phyloP scores from a whole-genome alignment of 2,797 vertebrate genomes.

The Bradypus variegatus region DNA sequence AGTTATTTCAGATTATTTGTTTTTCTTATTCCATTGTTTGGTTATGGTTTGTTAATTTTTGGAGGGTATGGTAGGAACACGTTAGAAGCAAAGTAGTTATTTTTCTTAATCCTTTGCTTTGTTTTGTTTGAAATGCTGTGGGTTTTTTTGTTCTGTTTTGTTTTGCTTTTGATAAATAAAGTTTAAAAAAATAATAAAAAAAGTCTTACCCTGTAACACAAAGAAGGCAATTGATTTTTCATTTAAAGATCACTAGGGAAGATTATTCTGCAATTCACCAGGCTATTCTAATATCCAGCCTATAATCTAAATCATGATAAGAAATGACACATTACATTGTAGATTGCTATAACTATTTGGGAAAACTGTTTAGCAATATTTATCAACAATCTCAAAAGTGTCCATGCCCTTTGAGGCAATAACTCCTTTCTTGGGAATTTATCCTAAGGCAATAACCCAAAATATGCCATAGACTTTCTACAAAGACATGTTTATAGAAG shows the following conservation, averaged over 20 bases:
- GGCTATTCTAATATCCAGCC: not conserved
- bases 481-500: not conserved
- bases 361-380: conserved; percentile 18
- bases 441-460: conserved; percentile 1
- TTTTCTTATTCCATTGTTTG: no score
- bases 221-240: not conserved
- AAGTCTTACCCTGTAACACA: not conserved
- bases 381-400: conserved; percentile 12
- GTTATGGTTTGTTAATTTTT: no score
- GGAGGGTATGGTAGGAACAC: no score
- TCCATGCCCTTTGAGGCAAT: not conserved
- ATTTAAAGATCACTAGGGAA: not conserved
- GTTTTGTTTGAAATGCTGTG: no score
- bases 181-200: not conserved
- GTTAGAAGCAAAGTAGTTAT: no score
- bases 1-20: no score
- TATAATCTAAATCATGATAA: conserved; percentile 2
- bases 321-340: conserved; percentile 6
- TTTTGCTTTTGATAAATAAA: no score
- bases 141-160: no score
- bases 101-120: no score
- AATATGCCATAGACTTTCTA: conserved; percentile 22
- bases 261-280: not conserved
- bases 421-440: conserved; percentile 29
- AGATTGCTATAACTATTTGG: not conserved